Base-by-base conservation (phyloP, 2,113 vertebrate genomes). In the Cisticola juncidis region DNA sequence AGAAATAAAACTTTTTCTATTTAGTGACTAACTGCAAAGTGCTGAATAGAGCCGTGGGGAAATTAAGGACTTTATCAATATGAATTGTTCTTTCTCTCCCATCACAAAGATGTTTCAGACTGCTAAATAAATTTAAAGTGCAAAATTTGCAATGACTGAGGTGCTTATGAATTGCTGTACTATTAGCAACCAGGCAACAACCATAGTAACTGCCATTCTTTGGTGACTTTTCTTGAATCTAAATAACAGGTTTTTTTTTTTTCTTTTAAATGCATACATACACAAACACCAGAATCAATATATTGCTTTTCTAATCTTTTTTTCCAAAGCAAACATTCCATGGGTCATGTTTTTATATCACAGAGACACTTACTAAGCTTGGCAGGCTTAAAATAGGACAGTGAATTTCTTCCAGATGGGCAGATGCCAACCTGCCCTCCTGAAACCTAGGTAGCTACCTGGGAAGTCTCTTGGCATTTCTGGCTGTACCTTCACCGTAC, bases 131-230 rank as follows among this genome's bases (percentile, higher is more conserved):
- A 81, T 88, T 50, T 50, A 36, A 93, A 56, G 38, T 82, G 40
- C 18, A 66, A 81, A 81, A 86, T 91, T 26, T 94, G 66, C 92
- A 81, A 8, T 53, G 88, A 12, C 38, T 71, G 70, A 81, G 53
- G 48, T 40, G 54, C 33, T 90, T 92, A 68, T 8, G 31, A 90
- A 71, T 93, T 81, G 28, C 84, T 81, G 7, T 81, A 60, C 61
- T 92, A 60, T 93, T 92, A 87, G 86, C 92, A 94, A 60, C 78
- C 48, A 78, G 64, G 92, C 95, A 96, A 74, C 80, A 92, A 28
- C 50, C 51, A 70, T 57, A 83, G 71, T 91, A 95, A 95, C 58
- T 83, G 48, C 64, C 22, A 36, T 88, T 94, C 68, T 80, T 47
- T 73, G 29, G n/a, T 44, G 84, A 2, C 69, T 92, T 85, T 71